phyloP scores from a whole-genome alignment of 2,888 invertebrate genomes.

The Colletes collaris region DNA sequence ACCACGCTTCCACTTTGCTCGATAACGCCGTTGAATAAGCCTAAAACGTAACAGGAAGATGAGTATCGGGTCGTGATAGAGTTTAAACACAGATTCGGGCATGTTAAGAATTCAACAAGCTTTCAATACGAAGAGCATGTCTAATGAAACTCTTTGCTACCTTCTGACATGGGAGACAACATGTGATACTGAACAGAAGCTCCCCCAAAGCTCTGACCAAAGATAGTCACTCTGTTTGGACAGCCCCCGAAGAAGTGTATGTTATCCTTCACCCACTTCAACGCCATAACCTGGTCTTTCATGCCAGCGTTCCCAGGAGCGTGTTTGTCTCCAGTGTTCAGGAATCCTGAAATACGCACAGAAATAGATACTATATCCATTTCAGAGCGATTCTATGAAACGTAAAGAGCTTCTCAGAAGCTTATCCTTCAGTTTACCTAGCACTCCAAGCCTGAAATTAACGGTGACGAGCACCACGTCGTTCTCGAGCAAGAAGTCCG shows the following conservation, averaged over 20 bases:
- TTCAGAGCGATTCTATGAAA: no score
- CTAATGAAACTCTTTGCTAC: slow-evolving; percentile 48
- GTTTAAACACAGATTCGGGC: not conserved
- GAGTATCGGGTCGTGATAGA: not conserved
- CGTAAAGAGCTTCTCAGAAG: not conserved
- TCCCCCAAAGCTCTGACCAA: slow-evolving; percentile 74
- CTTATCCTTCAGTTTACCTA: slow-evolving; percentile 66
- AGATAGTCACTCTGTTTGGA: slow-evolving; percentile 74
- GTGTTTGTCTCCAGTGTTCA: slow-evolving; percentile 74
- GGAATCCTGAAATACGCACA: slow-evolving; percentile 66
- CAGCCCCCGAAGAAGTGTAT: slow-evolving; percentile 79
- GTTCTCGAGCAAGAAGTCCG: slow-evolving; percentile 76
- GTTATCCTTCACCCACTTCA: slow-evolving; percentile 78
- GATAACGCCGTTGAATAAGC: slow-evolving; percentile 76
- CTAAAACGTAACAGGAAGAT: slow-evolving; percentile 50
- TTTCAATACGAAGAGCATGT: not conserved
- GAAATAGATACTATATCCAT: no score
- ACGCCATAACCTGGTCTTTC: slow-evolving; percentile 77
- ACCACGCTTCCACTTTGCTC: slow-evolving; percentile 76
- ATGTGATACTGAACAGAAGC: slow-evolving; percentile 75
- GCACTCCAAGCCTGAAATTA: slow-evolving; percentile 75
- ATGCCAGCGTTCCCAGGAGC: slow-evolving; percentile 78
- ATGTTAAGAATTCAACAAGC: not conserved
- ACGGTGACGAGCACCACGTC: slow-evolving; percentile 78
- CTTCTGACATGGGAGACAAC: slow-evolving; percentile 78